Percentiles rank a stretch among this genome's conserved stretches.
These are phyloP conservation scores for Gastracanthus pulcherrimus DNA, from an alignment of 2,888 invertebrate species.

Conservation along the genomic window DNA sequence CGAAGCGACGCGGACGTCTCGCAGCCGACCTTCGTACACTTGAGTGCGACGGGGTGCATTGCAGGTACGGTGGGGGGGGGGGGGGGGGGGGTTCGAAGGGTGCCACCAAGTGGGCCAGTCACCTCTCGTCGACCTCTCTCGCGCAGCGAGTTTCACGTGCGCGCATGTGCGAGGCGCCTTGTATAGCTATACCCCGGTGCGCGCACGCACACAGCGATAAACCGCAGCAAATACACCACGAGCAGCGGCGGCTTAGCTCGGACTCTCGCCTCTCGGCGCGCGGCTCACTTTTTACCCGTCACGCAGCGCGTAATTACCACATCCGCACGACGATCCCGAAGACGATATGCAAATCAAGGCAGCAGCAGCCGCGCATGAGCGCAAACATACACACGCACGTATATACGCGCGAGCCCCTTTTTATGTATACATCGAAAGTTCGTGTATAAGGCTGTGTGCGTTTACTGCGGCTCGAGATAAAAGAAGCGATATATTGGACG, in stretches of 20 bases:
- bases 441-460: neutral
- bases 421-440: neutral
- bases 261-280: no score
- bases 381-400: neutral
- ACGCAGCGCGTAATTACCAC: slow-evolving; percentile 64
- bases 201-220: neutral
- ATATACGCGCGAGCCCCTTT: neutral
- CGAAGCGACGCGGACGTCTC: no score
- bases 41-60: no score
- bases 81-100: neutral
- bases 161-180: no score
- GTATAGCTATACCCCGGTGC: no score
- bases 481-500: slow-evolving; percentile 2
- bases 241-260: no score
- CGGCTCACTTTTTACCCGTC: slow-evolving; percentile 60
- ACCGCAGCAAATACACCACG: no score
- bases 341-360: slow-evolving; percentile 58
- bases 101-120: slow-evolving; percentile 59
- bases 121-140: slow-evolving; percentile 57
- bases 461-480: slow-evolving; percentile 20
- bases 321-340: slow-evolving; percentile 59
- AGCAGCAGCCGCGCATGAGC: neutral
- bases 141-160: neutral
- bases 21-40: no score
- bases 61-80: neutral